These are phyloP conservation scores for Eumeta japonica DNA, from an alignment of 1,140 invertebrate species.

Conservation along the genomic window DNA sequence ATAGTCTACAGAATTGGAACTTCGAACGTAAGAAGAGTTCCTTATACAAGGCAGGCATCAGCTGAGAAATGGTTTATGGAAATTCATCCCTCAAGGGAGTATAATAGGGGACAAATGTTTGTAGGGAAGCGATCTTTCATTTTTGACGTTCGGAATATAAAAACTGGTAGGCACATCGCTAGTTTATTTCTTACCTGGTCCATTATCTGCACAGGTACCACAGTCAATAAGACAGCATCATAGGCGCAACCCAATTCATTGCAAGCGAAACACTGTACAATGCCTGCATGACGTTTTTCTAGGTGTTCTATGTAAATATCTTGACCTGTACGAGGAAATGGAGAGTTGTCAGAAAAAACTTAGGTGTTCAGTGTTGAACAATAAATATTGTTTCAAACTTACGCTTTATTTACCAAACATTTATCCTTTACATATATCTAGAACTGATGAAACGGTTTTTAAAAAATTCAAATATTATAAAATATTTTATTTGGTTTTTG, in stretches of 20 bases:
- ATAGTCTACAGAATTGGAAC: too few species aligned
- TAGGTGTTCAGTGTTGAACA: not conserved
- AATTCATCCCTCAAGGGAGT: too few species aligned
- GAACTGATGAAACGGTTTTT: not conserved
- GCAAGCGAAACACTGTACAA: constrained; percentile 85
- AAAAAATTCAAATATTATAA: not conserved
- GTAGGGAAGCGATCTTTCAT: too few species aligned
- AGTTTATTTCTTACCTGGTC: constrained; percentile 43
- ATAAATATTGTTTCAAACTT: not conserved
- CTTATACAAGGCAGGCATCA: too few species aligned
- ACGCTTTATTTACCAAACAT: not conserved
- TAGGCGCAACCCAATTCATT: constrained; percentile 76
- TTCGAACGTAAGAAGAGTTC: too few species aligned
- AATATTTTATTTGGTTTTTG: not conserved
- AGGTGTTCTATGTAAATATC: constrained; percentile 67
- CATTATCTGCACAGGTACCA: constrained; percentile 72
- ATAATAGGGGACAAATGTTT: too few species aligned
- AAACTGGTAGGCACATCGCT: too few species aligned
- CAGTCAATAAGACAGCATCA: constrained; percentile 64
- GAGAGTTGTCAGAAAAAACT: not conserved
- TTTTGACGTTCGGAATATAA: too few species aligned
- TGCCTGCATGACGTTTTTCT: constrained; percentile 79
- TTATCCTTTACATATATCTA: not conserved
- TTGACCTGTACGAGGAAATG: constrained; percentile 49
- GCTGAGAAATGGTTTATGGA: too few species aligned